Conservation (phyloP, 1,140 invertebrate species). For the Sinella curviseta region DNA sequence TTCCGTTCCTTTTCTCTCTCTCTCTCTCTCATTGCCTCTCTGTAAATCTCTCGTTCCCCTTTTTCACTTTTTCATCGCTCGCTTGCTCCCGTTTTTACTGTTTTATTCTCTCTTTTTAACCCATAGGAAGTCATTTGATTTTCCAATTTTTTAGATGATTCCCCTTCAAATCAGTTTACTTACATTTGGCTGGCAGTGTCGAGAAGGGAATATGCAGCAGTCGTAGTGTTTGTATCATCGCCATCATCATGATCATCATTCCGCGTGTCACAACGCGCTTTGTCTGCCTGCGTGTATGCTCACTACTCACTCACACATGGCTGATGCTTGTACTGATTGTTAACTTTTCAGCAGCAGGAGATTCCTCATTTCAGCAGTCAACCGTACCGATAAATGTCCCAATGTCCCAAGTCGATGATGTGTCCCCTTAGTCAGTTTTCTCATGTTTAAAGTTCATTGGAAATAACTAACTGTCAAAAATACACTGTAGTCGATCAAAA, state of each 20-base stretch:
- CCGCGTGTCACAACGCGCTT: not conserved
- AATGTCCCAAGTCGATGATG: too few relatives aligned
- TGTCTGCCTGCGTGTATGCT: not conserved
- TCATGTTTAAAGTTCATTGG: not conserved
- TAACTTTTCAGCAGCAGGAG: not conserved
- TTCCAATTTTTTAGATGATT: slow-evolving; percentile 16
- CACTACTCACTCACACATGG: not conserved
- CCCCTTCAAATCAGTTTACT: not conserved
- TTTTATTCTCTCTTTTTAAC: not conserved
- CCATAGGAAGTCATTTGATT: slow-evolving; percentile 16
- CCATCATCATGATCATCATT: not conserved
- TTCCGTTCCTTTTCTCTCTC: not conserved
- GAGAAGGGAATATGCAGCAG: not conserved
- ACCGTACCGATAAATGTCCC: too few relatives aligned
- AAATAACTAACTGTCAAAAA: not conserved
- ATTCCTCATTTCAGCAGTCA: not conserved
- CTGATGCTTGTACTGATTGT: not conserved
- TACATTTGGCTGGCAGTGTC: not conserved
- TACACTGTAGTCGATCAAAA: not conserved
- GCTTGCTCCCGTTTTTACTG: not conserved
- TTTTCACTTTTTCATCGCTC: not conserved
- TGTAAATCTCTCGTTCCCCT: not conserved
- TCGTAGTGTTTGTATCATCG: not conserved
- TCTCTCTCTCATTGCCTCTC: not conserved
- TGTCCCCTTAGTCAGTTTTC: too few relatives aligned